These are phyloP conservation scores for Tetragonula carbonaria DNA, from an alignment of 2,888 invertebrate species.

Conservation along the genomic window DNA sequence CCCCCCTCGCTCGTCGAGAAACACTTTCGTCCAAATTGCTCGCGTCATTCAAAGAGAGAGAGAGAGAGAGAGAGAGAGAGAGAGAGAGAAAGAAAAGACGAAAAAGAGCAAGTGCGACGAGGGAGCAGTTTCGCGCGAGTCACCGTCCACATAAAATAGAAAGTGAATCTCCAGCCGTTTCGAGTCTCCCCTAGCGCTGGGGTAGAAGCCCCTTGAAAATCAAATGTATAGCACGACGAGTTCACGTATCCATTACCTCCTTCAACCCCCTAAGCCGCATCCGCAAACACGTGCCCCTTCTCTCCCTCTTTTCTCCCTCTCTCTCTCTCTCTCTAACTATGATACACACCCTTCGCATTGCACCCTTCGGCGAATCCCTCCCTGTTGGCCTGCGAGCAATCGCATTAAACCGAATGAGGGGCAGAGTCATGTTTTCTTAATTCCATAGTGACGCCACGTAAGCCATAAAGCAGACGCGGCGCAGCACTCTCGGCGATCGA, in stretches of 20 bases:
- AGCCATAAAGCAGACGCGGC: constrained; percentile 29
- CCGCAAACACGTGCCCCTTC: constrained; percentile 69
- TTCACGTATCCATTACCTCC: constrained; percentile 77
- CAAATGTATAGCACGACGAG: constrained; percentile 62
- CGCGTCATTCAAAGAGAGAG: background rate
- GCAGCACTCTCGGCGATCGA: constrained; percentile 52
- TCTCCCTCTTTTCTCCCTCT: constrained; percentile 39
- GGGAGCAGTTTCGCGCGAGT: constrained; percentile 64
- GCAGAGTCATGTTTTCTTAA: constrained; percentile 73
- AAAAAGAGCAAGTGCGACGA: constrained; percentile 54
- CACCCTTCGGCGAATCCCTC: constrained; percentile 29
- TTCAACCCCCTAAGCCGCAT: constrained; percentile 64
- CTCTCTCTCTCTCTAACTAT: constrained; percentile 48
- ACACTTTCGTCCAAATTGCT: constrained; percentile 14
- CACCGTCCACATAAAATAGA: constrained; percentile 68
- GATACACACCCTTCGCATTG: constrained; percentile 54
- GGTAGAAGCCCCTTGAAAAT: constrained; percentile 65
- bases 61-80: background rate
- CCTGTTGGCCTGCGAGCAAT: constrained; percentile 53
- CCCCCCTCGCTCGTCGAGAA: background rate
- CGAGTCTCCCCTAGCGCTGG: constrained; percentile 25
- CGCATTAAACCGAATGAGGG: constrained; percentile 68
- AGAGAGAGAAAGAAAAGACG: background rate
- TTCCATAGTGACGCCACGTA: constrained; percentile 62
- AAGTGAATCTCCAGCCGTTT: constrained; percentile 68